These are phyloP conservation scores for Dyspetes luteomarginatus DNA, from an alignment of 2,888 invertebrate genomes.

Conservation along the genomic window DNA sequence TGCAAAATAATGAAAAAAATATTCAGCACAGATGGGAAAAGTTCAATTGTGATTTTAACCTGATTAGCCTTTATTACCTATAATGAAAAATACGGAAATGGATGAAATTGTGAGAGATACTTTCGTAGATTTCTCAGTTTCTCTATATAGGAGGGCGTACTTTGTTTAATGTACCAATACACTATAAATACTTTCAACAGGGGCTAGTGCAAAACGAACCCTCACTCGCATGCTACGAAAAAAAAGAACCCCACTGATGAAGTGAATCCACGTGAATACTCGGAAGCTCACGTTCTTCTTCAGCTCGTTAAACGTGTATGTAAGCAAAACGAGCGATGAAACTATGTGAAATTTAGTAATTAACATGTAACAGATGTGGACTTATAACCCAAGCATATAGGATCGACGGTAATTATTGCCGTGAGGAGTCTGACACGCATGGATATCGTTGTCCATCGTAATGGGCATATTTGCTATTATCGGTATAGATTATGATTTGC, in stretches of 20 bases:
- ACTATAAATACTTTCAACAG: no score
- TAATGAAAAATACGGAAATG: neutral
- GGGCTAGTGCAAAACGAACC: neutral
- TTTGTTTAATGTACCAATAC: constrained; percentile 41
- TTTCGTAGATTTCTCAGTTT: constrained; percentile 22
- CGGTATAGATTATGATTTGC: neutral
- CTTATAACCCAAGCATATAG: constrained; percentile 25
- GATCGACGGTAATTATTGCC: neutral
- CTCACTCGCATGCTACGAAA: constrained; percentile 17
- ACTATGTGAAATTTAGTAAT: constrained; percentile 38
- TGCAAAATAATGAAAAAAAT: no score
- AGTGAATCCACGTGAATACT: constrained; percentile 11
- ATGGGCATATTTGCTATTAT: constrained; percentile 48
- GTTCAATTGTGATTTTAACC: neutral
- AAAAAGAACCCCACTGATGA: constrained; percentile 15
- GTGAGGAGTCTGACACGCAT: neutral
- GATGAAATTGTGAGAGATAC: neutral
- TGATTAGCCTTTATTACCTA: neutral
- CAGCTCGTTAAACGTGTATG: constrained; percentile 28
- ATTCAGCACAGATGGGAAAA: no score
- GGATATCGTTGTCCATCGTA: neutral
- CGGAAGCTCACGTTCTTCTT: neutral
- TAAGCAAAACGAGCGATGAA: constrained; percentile 8
- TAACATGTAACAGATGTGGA: constrained; percentile 12
- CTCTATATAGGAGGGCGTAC: neutral